Evolutionary conservation across 2,888 invertebrate species (phyloP).

Genomic region (Onthophagus sagittarius): DNA sequence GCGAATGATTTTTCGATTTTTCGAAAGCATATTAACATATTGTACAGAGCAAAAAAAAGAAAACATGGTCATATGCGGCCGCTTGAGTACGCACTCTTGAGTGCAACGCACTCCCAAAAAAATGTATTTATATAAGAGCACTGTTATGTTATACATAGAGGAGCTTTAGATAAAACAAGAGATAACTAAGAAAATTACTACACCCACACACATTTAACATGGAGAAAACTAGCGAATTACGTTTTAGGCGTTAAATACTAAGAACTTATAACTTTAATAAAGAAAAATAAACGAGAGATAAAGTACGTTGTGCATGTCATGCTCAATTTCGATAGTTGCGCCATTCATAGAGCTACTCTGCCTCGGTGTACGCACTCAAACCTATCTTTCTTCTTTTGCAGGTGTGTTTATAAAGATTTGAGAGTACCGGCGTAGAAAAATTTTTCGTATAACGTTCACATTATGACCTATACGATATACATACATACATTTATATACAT

Average conservation of each 20-base stretch:
- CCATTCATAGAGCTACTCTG: constrained; percentile 31
- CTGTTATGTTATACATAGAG: background rate
- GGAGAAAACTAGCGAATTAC: background rate
- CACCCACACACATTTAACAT: background rate
- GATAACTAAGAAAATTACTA: background rate
- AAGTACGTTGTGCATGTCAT: background rate
- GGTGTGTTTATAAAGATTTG: background rate
- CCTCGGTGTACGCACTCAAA: constrained; percentile 10
- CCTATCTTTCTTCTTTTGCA: background rate
- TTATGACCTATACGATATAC: constrained; percentile 5
- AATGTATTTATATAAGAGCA: background rate
- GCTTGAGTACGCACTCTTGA: background rate
- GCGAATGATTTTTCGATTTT: background rate
- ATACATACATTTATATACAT: constrained; percentile 13
- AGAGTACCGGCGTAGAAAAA: background rate
- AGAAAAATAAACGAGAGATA: background rate
- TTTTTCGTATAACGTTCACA: constrained; percentile 6
- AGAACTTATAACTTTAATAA: background rate
- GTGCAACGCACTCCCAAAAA: background rate
- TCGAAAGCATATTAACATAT: background rate
- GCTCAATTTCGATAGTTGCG: background rate
- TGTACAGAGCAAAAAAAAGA: background rate
- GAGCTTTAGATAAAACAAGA: background rate
- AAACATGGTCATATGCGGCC: background rate
- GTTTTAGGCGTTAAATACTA: background rate